Conservation (phyloP, 1,140 invertebrate species). For the Gryllus bimaculatus region DNA sequence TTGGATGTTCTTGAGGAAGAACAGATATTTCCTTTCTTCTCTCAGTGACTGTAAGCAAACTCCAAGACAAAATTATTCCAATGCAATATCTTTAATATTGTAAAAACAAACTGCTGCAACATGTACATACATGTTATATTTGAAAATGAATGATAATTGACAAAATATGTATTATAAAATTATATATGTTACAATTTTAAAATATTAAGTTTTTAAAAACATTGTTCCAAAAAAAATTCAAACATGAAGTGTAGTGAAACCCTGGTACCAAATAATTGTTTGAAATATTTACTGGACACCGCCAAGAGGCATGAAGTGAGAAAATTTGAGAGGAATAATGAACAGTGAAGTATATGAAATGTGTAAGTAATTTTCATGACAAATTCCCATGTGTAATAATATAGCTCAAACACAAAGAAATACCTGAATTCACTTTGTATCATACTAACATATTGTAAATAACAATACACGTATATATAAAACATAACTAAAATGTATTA, state of each 20-base stretch:
- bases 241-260: no score
- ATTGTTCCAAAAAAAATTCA: no score
- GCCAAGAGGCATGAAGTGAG: no score
- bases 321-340: no score
- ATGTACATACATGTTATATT: neutral
- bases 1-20: no score
- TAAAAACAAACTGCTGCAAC: neutral
- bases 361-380: neutral
- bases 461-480: neutral
- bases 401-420: neutral
- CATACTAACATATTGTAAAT: neutral
- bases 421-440: neutral
- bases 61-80: neutral
- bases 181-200: neutral
- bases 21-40: neutral
- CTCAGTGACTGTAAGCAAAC: neutral
- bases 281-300: no score
- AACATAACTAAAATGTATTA: neutral
- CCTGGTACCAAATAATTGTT: no score
- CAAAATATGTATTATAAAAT: neutral
- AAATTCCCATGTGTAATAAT: neutral
- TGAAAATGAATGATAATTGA: neutral
- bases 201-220: no score
- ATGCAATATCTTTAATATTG: constrained; percentile 2
- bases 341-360: no score